phyloP scores from a whole-genome alignment of 2,888 invertebrate species.

The Callyntrura sp. region DNA sequence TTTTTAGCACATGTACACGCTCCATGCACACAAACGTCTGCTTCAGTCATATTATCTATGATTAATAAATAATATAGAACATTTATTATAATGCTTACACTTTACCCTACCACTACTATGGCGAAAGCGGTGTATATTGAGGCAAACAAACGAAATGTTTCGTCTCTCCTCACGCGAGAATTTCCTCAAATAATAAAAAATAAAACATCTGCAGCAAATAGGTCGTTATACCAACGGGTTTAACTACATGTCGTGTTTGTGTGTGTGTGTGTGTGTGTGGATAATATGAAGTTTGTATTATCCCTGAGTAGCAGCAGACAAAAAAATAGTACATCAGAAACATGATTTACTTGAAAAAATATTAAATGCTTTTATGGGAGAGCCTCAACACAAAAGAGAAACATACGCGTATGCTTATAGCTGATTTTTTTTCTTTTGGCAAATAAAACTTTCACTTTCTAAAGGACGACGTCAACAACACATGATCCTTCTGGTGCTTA shows the following conservation, averaged over 20 bases:
- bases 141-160: neutral
- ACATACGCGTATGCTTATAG: neutral
- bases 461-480: neutral
- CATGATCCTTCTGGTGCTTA: neutral
- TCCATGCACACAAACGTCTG: constrained; percentile 1
- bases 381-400: constrained; percentile 15
- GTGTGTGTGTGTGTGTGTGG: neutral
- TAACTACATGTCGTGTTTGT: neutral
- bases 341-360: constrained; percentile 3
- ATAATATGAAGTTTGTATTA: neutral
- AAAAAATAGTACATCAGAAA: constrained; percentile 1
- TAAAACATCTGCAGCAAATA: constrained; percentile 44
- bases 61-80: constrained; percentile 14
- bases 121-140: neutral
- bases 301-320: neutral
- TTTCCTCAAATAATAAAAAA: constrained; percentile 5
- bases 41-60: neutral
- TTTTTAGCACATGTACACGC: neutral
- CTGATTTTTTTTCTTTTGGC: too few relatives aligned
- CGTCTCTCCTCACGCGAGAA: neutral
- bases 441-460: constrained; percentile 57
- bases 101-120: neutral
- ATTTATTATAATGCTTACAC: too few relatives aligned
- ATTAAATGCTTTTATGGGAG: neutral
- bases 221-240: neutral